phyloP scores from a whole-genome alignment of 2,797 vertebrate species.

The Cichlasoma orientale region DNA sequence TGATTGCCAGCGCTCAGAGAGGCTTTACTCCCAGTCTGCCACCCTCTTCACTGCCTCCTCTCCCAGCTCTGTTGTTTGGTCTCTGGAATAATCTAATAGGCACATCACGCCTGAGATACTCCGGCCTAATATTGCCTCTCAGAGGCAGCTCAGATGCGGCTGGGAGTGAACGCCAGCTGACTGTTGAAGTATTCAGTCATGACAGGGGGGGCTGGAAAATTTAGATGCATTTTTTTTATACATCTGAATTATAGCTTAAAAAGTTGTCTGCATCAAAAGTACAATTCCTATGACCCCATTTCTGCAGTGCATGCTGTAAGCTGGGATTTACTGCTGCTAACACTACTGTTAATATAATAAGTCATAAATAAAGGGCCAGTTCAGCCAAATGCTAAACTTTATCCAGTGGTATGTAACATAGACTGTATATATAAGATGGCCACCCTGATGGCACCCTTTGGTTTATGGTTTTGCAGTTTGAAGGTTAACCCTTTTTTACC shows the following conservation, averaged over 20 bases:
- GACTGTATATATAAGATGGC: background rate
- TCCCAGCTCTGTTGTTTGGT: slow-evolving; percentile 59
- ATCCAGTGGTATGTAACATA: background rate
- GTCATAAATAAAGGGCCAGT: background rate
- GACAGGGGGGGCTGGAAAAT: slow-evolving; percentile 7
- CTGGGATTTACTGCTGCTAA: background rate
- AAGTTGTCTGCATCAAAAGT: background rate
- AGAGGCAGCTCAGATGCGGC: slow-evolving; percentile 21
- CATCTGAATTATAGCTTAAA: background rate
- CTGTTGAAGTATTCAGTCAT: slow-evolving; percentile 36
- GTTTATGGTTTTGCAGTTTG: too few species aligned
- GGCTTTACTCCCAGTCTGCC: slow-evolving; percentile 65
- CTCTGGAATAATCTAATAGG: slow-evolving; percentile 75
- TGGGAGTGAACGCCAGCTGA: slow-evolving; percentile 23
- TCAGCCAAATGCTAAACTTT: background rate
- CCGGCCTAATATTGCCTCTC: slow-evolving; percentile 55
- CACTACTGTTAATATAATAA: background rate
- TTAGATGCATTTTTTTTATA: slow-evolving; percentile 8
- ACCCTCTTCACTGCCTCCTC: slow-evolving; percentile 54
- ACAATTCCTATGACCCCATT: background rate
- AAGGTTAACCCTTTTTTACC: too few species aligned
- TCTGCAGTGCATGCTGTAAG: background rate
- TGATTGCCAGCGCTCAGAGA: slow-evolving; percentile 64
- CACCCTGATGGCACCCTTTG: too few species aligned
- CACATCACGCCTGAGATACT: slow-evolving; percentile 67